Evolutionary conservation across 1,140 invertebrate genomes (phyloP).

Genomic region (Mactra quadrangularis): DNA sequence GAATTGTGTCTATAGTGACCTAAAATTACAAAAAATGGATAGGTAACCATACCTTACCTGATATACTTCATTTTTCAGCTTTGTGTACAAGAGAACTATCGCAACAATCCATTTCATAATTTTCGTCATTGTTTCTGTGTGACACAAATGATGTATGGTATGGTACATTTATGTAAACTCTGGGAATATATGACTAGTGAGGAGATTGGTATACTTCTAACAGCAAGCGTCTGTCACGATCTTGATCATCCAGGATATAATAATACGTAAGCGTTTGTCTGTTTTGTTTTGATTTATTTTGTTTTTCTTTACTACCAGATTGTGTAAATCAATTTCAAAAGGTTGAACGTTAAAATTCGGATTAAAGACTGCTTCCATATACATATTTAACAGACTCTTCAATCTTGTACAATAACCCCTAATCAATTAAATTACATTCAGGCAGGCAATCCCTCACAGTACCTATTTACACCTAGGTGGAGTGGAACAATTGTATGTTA

Average conservation of each 20-base stretch:
- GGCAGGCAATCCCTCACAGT: too few species aligned
- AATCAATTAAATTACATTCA: too few species aligned
- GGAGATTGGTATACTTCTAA: conserved; percentile 91
- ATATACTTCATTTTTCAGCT: conserved; percentile 70
- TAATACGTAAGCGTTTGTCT: conserved; percentile 81
- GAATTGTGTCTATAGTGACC: too few species aligned
- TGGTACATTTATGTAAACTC: conserved; percentile 86
- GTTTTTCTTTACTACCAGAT: background rate
- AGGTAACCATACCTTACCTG: too few species aligned
- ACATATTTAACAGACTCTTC: too few species aligned
- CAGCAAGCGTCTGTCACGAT: conserved; percentile 91
- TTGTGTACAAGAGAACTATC: conserved; percentile 93
- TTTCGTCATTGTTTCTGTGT: conserved; percentile 96
- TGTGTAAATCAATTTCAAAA: too few species aligned
- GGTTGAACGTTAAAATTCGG: background rate
- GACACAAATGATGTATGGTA: conserved; percentile 92
- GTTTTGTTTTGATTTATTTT: background rate
- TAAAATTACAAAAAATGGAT: too few species aligned
- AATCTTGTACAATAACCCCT: too few species aligned
- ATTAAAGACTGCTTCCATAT: too few species aligned
- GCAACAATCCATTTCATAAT: conserved; percentile 95
- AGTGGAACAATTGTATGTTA: too few species aligned
- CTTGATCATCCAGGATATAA: conserved; percentile 85
- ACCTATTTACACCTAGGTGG: too few species aligned
- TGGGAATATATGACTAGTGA: conserved; percentile 89